phyloP scores from a whole-genome alignment of 2,113 vertebrate species.

The Marcusenius ussheri region DNA sequence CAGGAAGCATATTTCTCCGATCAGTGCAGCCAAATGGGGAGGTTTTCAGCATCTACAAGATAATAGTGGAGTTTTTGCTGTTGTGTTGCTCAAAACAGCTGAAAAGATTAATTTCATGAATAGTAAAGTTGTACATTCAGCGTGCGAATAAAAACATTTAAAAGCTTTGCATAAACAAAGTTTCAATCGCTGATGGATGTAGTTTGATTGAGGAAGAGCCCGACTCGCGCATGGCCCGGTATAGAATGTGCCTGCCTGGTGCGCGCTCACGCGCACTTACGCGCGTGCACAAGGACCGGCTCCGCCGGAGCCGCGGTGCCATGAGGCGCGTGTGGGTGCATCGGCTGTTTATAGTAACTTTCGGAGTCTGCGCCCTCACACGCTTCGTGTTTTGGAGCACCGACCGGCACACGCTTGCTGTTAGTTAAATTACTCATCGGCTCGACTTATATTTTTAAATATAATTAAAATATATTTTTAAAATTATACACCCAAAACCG shows the following conservation, averaged over 20 bases:
- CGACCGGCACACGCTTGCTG: background rate
- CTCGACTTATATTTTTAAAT: background rate
- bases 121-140: background rate
- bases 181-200: background rate
- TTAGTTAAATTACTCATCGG: background rate
- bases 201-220: background rate
- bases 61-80: background rate
- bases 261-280: background rate
- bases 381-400: background rate
- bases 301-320: background rate
- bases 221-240: background rate
- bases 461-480: background rate
- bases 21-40: background rate
- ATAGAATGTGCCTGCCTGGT: background rate
- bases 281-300: background rate
- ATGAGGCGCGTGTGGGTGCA: background rate
- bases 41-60: background rate
- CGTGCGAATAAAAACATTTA: background rate
- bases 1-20: background rate
- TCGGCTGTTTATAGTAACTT: background rate
- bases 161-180: background rate
- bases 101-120: background rate
- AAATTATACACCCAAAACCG: background rate
- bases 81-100: background rate
- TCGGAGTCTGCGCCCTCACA: background rate